Evolutionary conservation across 2,888 invertebrate genomes (phyloP).

Genomic region (Andrena flavipes): DNA sequence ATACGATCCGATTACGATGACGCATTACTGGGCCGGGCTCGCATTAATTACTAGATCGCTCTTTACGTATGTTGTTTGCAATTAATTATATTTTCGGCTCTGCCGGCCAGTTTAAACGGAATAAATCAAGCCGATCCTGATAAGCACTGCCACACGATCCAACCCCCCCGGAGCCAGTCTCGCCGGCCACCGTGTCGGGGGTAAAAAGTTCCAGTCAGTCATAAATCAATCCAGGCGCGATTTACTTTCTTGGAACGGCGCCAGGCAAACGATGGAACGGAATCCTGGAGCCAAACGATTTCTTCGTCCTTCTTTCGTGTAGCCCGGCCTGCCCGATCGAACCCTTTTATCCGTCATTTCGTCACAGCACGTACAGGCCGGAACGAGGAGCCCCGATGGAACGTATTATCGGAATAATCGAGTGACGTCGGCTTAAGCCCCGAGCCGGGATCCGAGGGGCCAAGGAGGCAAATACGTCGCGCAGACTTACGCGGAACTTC

Average conservation of each 20-base stretch:
- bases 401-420: conserved; percentile 55
- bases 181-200: conserved; percentile 37
- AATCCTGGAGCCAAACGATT: conserved; percentile 68
- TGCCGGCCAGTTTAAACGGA: conserved; percentile 46
- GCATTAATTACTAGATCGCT: conserved; percentile 48
- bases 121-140: conserved; percentile 67
- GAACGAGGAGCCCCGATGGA: conserved; percentile 31
- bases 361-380: conserved; percentile 49
- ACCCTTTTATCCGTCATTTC: conserved; percentile 62
- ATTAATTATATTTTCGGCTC: conserved; percentile 64
- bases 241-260: conserved; percentile 70
- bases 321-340: conserved; percentile 37
- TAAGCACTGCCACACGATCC: conserved; percentile 54
- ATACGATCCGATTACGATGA: conserved; percentile 42
- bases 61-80: conserved; percentile 36
- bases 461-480: conserved; percentile 29
- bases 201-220: conserved; percentile 71
- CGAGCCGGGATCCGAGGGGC: conserved; percentile 7
- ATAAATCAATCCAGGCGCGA: conserved; percentile 73
- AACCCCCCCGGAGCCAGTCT: background rate
- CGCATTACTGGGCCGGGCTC: conserved; percentile 1
- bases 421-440: conserved; percentile 29
- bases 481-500: conserved; percentile 48
- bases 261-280: conserved; percentile 69
- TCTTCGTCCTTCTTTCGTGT: conserved; percentile 69